These are phyloP conservation scores for Smittia sp. DNA, from an alignment of 2,888 invertebrate genomes.

Conservation along the genomic window DNA sequence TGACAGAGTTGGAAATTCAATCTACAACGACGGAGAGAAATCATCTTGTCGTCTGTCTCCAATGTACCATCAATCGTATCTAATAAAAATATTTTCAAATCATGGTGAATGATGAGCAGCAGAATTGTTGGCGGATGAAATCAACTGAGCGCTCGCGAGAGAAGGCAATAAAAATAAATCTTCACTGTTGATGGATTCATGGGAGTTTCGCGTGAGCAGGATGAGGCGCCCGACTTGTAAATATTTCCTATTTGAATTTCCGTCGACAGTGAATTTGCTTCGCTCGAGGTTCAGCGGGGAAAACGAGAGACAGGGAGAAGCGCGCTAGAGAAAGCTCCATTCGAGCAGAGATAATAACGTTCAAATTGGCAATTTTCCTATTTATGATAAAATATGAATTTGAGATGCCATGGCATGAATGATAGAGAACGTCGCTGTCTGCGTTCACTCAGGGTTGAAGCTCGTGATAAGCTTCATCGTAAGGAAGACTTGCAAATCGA, in stretches of 20 bases:
- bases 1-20: background rate
- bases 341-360: conserved; percentile 39
- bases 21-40: background rate
- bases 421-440: conserved; percentile 12
- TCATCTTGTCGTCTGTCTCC: conserved; percentile 19
- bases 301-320: background rate
- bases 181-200: conserved; percentile 30
- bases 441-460: background rate
- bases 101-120: background rate
- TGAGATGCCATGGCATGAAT: conserved; percentile 33
- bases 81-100: conserved; percentile 37
- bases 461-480: too few relatives aligned
- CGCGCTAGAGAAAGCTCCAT: conserved; percentile 15
- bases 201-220: background rate
- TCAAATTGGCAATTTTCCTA: conserved; percentile 41
- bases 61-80: conserved; percentile 38
- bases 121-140: background rate
- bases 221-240: background rate
- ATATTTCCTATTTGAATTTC: conserved; percentile 40
- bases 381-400: conserved; percentile 41
- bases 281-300: too few relatives aligned
- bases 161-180: conserved; percentile 40
- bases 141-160: background rate
- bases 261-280: background rate
- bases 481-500: background rate